Evolutionary conservation across 2,797 vertebrate genomes (phyloP).

Genomic region (Bovichtus variegatus): DNA sequence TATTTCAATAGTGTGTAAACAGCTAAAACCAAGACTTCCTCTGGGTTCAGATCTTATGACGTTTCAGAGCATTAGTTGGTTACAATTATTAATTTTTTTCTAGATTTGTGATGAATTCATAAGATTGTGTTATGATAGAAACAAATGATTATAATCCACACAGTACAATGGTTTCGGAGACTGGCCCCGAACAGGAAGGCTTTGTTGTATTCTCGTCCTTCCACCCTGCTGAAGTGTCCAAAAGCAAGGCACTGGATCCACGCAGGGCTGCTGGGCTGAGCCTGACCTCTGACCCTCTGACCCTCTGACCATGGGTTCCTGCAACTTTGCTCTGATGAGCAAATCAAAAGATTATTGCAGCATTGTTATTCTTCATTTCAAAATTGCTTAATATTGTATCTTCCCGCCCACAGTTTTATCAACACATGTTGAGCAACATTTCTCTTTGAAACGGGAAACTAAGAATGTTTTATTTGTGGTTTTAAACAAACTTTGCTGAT

Average conservation of each 20-base stretch:
- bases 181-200: background rate
- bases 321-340: background rate
- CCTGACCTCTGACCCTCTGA: background rate
- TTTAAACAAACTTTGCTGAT: background rate
- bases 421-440: background rate
- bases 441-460: background rate
- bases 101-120: background rate
- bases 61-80: background rate
- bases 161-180: background rate
- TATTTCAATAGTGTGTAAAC: background rate
- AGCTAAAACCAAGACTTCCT: background rate
- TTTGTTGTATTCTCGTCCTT: background rate
- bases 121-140: background rate
- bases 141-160: background rate
- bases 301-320: background rate
- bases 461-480: background rate
- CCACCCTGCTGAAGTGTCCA: background rate
- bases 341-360: background rate
- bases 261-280: background rate
- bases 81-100: background rate
- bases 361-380: background rate
- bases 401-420: background rate
- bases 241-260: background rate
- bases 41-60: background rate
- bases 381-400: background rate